Evolutionary conservation across 1,140 invertebrate species (phyloP), one percentile per base, ranked within the genome.

Genomic region (Drosophila santomea): DNA sequence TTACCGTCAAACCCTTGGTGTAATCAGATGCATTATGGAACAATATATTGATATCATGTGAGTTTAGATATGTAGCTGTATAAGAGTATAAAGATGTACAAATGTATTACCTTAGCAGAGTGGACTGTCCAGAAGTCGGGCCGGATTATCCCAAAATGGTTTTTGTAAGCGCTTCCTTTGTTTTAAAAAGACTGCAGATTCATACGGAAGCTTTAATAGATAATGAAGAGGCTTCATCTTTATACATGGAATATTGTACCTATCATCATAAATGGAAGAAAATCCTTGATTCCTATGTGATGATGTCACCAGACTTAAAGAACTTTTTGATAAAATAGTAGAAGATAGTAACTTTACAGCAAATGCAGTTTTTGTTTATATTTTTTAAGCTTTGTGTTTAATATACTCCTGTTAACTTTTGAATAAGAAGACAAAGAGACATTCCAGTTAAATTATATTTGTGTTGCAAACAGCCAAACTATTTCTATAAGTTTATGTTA

Each of bases 221-320:
- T 4, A 55, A 82, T 28, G 35, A 39, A 17, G 79, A 78, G 5
- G 38, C 36, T 3, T 62, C 47, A 2, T 32, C 56, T 14, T 54
- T 50, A n/a, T 60, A 51, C 41, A 43, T 58, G 20, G 58, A 78
- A 50, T 57, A 67, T 14, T 55, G 35, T 38, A 59, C 79, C 17
- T 45, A 59, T 11, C 60, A 78, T 50, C 38, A 63, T 41, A 74
- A 68, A 39, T 81, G 79, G 79, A 78, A 63, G 15, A 62, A 47
- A 25, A 36, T 83, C 17, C 15, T 82, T 45, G 74, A 51, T 23
- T 59, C 62, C 1, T 61, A 55, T 14, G 28, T 67, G 35, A 38
- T 48, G 14, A 78, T 78, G 68, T 47, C 80, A 0, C 39, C 56
- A 15, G 38, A 32, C 6, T 25, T 73, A 11, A 52, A 51, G 32